These are phyloP conservation scores for Schrankia costaestrigalis DNA, from an alignment of 2,888 invertebrate genomes.

Conservation along the genomic window DNA sequence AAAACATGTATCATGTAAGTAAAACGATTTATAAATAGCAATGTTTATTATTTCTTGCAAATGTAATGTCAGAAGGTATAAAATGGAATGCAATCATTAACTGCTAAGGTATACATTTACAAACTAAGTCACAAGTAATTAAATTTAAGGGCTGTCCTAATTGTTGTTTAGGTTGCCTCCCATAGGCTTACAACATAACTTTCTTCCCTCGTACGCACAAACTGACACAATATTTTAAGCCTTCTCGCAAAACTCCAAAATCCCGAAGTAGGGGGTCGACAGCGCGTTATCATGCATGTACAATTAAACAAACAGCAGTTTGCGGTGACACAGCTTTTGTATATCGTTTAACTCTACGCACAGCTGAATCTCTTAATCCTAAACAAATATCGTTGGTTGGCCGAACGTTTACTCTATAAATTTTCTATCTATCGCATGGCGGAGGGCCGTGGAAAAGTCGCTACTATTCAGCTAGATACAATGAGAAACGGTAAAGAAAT, in stretches of 20 bases:
- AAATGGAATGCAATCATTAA: slow-evolving; percentile 30
- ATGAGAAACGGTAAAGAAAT: slow-evolving; percentile 72
- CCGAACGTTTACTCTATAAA: slow-evolving; percentile 44
- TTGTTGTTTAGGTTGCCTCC: slow-evolving; percentile 32
- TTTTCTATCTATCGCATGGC: slow-evolving; percentile 45
- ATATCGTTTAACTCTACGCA: slow-evolving; percentile 66
- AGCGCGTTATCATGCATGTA: slow-evolving; percentile 68
- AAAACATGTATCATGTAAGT: too few species aligned
- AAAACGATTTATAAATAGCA: too few species aligned
- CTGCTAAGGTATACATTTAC: slow-evolving; percentile 15
- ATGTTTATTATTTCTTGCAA: slow-evolving; percentile 14
- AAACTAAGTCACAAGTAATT: slow-evolving; percentile 29
- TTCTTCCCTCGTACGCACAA: slow-evolving; percentile 37
- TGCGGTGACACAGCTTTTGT: slow-evolving; percentile 67
- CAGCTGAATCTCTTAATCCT: slow-evolving; percentile 74
- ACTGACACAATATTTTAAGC: slow-evolving; percentile 48
- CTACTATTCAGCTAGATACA: slow-evolving; percentile 56
- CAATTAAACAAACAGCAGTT: slow-evolving; percentile 75
- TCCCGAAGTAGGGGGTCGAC: slow-evolving; percentile 43
- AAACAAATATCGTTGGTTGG: slow-evolving; percentile 65
- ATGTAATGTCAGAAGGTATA: slow-evolving; percentile 18
- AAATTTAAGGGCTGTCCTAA: slow-evolving; percentile 32
- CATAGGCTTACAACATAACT: slow-evolving; percentile 32
- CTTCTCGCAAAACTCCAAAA: slow-evolving; percentile 43
- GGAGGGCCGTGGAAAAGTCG: slow-evolving; percentile 42